A percentile compares a stretch with the other conserved stretches of the same genome.
phyloP scores from a whole-genome alignment of 2,113 vertebrate species.

The Spermophilus dauricus region DNA sequence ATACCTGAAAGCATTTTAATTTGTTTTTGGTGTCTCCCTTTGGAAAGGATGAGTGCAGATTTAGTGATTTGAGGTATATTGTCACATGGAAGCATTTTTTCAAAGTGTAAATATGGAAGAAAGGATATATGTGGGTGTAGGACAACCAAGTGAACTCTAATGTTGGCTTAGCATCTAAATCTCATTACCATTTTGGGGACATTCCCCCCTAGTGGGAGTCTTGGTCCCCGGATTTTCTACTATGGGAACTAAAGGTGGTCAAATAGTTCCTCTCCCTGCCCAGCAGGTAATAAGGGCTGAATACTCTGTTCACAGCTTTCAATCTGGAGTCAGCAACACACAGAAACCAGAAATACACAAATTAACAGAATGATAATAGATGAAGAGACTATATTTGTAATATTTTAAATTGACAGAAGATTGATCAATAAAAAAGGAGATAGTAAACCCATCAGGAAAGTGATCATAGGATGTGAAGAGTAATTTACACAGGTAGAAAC shows the following conservation, averaged over 20 bases:
- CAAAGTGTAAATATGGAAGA: neutral
- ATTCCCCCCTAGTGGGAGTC: neutral
- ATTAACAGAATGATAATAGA: constrained; percentile 28
- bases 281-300: neutral
- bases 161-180: constrained; percentile 28
- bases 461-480: constrained; percentile 1
- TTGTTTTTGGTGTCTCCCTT: constrained; percentile 17
- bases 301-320: constrained; percentile 51
- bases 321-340: constrained; percentile 41
- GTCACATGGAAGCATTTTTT: constrained; percentile 4
- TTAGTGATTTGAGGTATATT: neutral
- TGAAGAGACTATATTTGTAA: constrained; percentile 40
- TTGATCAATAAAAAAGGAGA: constrained; percentile 58
- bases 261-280: constrained; percentile 39
- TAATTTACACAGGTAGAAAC: constrained; percentile 5
- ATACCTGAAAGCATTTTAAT: constrained; percentile 13
- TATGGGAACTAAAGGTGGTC: constrained; percentile 39
- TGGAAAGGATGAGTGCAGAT: constrained; percentile 13
- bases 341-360: constrained; percentile 7
- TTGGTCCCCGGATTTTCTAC: neutral
- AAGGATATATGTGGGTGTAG: constrained; percentile 14
- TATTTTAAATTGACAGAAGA: constrained; percentile 26
- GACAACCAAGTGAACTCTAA: constrained; percentile 14
- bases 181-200: neutral
- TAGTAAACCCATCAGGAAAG: constrained; percentile 35